Percentiles rank a stretch among this genome's conserved stretches.
phyloP scores from a whole-genome alignment of 2,888 invertebrate genomes.

The Caenorhabditis becei region DNA sequence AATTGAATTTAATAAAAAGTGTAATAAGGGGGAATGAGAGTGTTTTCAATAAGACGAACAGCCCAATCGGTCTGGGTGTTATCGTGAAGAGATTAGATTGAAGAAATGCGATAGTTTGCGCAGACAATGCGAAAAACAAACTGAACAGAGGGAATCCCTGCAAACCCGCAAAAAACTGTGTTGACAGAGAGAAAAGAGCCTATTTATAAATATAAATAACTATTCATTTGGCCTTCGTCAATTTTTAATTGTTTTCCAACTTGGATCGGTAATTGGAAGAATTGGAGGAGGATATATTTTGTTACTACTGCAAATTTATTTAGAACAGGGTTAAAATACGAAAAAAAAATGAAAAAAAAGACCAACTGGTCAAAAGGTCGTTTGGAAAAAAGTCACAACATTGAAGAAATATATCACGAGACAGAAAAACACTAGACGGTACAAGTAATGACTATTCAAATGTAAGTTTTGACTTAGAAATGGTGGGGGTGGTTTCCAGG shows the following conservation, averaged over 20 bases:
- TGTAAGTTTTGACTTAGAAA: constrained; percentile 50
- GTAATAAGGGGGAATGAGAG: constrained; percentile 1
- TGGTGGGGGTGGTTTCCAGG: constrained; percentile 3
- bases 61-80: constrained; percentile 21
- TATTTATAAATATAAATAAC: background rate
- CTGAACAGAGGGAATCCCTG: constrained; percentile 5
- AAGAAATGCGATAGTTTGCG: constrained; percentile 45
- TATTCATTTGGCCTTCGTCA: no score
- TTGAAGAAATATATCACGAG: constrained; percentile 50
- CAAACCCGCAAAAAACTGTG: constrained; percentile 11
- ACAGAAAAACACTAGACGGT: constrained; percentile 54
- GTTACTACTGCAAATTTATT: constrained; percentile 4
- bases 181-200: background rate
- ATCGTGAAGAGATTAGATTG: constrained; percentile 29
- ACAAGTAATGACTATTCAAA: constrained; percentile 61
- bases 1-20: background rate
- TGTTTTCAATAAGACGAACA: background rate
- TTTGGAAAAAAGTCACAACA: constrained; percentile 49
- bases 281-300: background rate
- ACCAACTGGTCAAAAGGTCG: constrained; percentile 27
- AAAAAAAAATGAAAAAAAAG: constrained; percentile 20
- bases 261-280: background rate
- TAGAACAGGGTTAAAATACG: constrained; percentile 4
- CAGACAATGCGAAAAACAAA: constrained; percentile 42
- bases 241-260: no score